Percentiles rank a stretch among this genome's conserved stretches.
Evolutionary conservation across 23 tunicate genomes (phyloP).

Genomic region (Trididemnum nubilum): DNA sequence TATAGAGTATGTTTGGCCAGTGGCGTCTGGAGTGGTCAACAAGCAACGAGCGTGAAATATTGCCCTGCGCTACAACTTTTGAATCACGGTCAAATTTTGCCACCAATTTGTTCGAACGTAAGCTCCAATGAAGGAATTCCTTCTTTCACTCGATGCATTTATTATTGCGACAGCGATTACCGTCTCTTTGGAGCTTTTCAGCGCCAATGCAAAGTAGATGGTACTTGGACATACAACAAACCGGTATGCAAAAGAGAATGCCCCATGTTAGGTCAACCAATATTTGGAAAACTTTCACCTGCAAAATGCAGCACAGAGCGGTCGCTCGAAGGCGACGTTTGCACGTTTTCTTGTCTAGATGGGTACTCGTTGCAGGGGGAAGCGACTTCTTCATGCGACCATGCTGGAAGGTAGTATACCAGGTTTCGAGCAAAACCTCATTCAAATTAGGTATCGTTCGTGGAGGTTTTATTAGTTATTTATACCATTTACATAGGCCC

Average conservation of each 20-base stretch:
- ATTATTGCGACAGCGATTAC: slow-evolving; percentile 24
- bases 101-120: neutral
- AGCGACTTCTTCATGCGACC: slow-evolving; percentile 43
- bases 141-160: slow-evolving; percentile 8
- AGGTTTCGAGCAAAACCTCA: too few relatives aligned
- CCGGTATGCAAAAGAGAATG: slow-evolving; percentile 55
- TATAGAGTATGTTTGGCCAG: slow-evolving; percentile 3
- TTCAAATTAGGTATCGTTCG: neutral
- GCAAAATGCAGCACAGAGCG: neutral
- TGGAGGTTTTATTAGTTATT: neutral
- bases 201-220: slow-evolving; percentile 36
- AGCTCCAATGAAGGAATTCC: neutral
- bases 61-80: neutral
- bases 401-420: slow-evolving; percentile 56
- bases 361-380: slow-evolving; percentile 33
- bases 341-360: neutral
- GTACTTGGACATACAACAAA: slow-evolving; percentile 35
- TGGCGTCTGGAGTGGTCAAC: slow-evolving; percentile 12
- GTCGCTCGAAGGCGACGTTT: neutral
- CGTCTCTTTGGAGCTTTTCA: slow-evolving; percentile 18
- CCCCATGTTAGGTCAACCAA: slow-evolving; percentile 10
- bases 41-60: neutral
- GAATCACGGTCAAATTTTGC: neutral
- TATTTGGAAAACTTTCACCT: slow-evolving; percentile 19
- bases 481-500: neutral